Evolutionary conservation across 2,797 vertebrate genomes (phyloP).

Genomic region (Spheniscus humboldti): DNA sequence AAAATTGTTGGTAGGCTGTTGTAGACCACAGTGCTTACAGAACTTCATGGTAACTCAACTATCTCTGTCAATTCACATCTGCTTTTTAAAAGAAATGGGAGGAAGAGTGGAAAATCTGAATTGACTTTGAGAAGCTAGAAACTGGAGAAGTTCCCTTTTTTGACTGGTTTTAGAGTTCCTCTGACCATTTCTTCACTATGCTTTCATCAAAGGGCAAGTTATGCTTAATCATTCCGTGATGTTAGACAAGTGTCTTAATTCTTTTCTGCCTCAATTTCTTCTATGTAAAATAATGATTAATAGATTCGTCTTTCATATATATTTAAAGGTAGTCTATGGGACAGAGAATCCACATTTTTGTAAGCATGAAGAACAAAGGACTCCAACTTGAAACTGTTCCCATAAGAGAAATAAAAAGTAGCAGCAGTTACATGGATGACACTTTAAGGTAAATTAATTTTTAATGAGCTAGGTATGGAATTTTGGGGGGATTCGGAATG

Average conservation of each 20-base stretch:
- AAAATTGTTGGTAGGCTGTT: background rate
- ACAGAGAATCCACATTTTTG: background rate
- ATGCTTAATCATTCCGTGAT: background rate
- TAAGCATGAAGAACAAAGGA: background rate
- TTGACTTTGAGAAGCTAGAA: background rate
- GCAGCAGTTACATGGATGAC: background rate
- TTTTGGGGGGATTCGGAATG: rapidly evolving
- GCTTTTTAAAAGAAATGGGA: background rate
- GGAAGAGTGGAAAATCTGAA: background rate
- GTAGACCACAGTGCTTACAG: background rate
- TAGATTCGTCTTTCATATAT: background rate
- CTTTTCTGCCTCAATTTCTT: background rate
- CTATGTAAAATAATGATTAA: background rate
- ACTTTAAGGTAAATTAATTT: background rate
- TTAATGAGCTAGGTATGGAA: background rate
- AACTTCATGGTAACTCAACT: background rate
- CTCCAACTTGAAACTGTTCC: background rate
- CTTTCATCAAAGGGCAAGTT: background rate
- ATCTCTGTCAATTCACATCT: background rate
- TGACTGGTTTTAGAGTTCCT: background rate
- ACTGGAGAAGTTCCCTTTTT: background rate
- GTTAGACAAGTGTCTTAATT: background rate
- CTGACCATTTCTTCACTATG: background rate
- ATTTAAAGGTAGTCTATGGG: background rate
- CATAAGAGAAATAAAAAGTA: background rate